phyloP scores from a whole-genome alignment of 2,888 invertebrate genomes.

The Amphimallon solstitiale region DNA sequence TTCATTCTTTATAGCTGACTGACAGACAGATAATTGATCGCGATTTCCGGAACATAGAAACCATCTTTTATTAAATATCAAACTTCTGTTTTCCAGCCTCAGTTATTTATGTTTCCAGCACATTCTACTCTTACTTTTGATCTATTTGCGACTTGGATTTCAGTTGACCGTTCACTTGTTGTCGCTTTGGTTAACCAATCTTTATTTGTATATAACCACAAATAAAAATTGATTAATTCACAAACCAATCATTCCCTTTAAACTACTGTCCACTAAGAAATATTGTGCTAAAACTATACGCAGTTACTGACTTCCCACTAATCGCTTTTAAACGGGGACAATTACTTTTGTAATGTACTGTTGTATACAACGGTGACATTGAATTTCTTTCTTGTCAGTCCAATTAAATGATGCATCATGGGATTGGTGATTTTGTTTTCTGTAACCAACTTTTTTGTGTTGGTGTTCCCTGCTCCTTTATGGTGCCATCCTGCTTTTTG shows the following conservation, averaged over 20 bases:
- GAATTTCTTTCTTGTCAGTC: conserved; percentile 17
- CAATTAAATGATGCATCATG: too few species aligned
- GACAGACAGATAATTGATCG: conserved; percentile 8
- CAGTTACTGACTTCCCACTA: neutral
- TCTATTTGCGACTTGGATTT: neutral
- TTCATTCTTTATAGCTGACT: conserved; percentile 3
- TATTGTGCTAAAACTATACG: conserved; percentile 12
- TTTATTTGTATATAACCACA: too few species aligned
- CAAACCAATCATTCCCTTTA: conserved; percentile 8
- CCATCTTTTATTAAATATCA: neutral
- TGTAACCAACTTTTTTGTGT: too few species aligned
- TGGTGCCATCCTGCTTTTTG: too few species aligned
- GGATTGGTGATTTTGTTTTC: too few species aligned
- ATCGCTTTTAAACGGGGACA: conserved; percentile 11
- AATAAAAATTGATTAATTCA: too few species aligned
- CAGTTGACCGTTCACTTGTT: neutral
- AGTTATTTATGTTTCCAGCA: neutral
- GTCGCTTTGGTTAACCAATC: too few species aligned
- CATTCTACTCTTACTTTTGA: neutral
- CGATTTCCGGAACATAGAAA: conserved; percentile 4
- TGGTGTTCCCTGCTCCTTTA: too few species aligned
- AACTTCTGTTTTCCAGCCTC: neutral
- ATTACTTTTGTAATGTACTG: conserved; percentile 26
- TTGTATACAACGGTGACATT: conserved; percentile 30
- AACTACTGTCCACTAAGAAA: conserved; percentile 2